Conservation (phyloP, 2,888 invertebrate genomes). For the Unio delphinus region DNA sequence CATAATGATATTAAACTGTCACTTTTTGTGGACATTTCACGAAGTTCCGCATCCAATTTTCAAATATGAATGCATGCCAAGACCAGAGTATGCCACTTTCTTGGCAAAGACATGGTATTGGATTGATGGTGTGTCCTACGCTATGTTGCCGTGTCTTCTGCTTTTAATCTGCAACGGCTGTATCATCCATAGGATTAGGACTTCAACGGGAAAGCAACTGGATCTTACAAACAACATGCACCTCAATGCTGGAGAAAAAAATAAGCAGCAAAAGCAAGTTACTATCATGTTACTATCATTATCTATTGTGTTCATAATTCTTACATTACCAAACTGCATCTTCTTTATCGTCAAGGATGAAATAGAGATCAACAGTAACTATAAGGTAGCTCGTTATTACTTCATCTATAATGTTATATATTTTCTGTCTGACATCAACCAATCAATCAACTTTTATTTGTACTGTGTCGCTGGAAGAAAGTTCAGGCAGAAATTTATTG, state of each 20-base stretch:
- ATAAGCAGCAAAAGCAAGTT: constrained; percentile 51
- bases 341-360: constrained; percentile 50
- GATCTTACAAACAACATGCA: constrained; percentile 36
- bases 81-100: constrained; percentile 32
- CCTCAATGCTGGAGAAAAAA: constrained; percentile 40
- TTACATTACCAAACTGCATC: constrained; percentile 53
- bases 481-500: constrained; percentile 44
- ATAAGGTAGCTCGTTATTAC: constrained; percentile 35
- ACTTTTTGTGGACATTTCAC: constrained; percentile 39
- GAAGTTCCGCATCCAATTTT: constrained; percentile 23
- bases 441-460: constrained; percentile 57
- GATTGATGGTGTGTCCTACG: constrained; percentile 55
- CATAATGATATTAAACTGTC: constrained; percentile 40
- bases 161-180: constrained; percentile 51
- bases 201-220: constrained; percentile 29
- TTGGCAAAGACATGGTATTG: constrained; percentile 50
- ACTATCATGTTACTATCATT: constrained; percentile 57
- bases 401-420: constrained; percentile 45
- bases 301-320: constrained; percentile 50
- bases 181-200: constrained; percentile 46
- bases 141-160: constrained; percentile 48
- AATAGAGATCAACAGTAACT: constrained; percentile 32
- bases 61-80: constrained; percentile 31
- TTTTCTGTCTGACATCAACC: constrained; percentile 49
- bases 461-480: constrained; percentile 50